Base-by-base conservation (phyloP, 2,113 vertebrate species). In the Glaucidium brasilianum region DNA sequence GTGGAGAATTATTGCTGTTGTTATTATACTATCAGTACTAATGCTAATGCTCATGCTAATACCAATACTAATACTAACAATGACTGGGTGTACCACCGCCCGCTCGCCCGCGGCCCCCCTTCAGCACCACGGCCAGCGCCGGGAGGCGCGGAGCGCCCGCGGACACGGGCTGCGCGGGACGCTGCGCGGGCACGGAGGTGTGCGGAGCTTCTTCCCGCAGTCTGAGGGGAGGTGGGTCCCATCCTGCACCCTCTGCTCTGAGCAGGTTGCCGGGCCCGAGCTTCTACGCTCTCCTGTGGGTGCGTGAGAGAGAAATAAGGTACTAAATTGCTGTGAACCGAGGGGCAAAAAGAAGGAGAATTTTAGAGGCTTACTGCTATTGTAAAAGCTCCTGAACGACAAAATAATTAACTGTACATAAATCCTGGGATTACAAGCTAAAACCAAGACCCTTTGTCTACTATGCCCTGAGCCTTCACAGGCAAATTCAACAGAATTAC, bases 101-200 rank as follows among this genome's bases (percentile, higher is more conserved):
- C 4, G 14, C 52, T 11, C 3, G 3, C 2, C 13, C 52, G 18
- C 34, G 13, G 30, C 9, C 39, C 14, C 15, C 3, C 19, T 92
- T 69, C 97, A 97, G 96, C 90, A 97, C 96, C 96, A 43, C 34
- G 96, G 97, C 16, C 92, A 97, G 96, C 53, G 34, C 32, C 50
- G 4, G 79, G 37, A 10, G 7, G 10, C 9, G n/a, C 22, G 4
- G 34, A 47, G 45, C 39, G 45, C 45, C 1, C 37, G 25, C 12
- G 25, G 37, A 5, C 20, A 19, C 27, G 7, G 45, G 25, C 14
- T 6, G n/a, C 7, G 32, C 11, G 16, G n/a, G 10, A 22, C 10
- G 12, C 6, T 21, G n/a, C 15, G 21, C 17, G 29, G 59, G 7
- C 67, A 22, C 11, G 4, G 39, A 5, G 4, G 43, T 2, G 5